These are phyloP conservation scores for Cirrhinus molitorella DNA, from an alignment of 2,797 vertebrate species.

Conservation along the genomic window DNA sequence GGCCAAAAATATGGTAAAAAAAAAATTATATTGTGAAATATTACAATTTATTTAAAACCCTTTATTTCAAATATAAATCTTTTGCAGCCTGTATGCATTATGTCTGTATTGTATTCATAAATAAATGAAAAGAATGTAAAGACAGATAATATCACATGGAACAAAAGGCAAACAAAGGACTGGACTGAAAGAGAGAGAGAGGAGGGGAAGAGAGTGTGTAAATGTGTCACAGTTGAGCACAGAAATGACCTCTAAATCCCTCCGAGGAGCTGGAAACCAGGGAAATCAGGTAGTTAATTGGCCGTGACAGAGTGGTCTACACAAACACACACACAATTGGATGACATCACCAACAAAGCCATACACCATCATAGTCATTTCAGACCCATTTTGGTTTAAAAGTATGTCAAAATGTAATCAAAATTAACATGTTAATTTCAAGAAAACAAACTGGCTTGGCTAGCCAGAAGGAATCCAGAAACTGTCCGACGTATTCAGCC, in stretches of 20 bases:
- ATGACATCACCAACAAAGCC: constrained; percentile 12
- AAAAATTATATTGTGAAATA: not conserved
- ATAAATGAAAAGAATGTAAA: not conserved
- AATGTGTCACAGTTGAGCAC: constrained; percentile 54
- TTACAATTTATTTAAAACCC: not conserved
- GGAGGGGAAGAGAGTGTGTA: constrained; percentile 17
- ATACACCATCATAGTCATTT: not conserved
- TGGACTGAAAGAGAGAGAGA: constrained; percentile 45
- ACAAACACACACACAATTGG: constrained; percentile 18
- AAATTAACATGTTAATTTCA: constrained; percentile 11
- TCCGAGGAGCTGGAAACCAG: constrained; percentile 49
- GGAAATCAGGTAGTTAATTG: constrained; percentile 76
- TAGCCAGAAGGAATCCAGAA: constrained; percentile 11
- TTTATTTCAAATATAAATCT: too few relatives aligned
- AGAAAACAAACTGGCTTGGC: not conserved
- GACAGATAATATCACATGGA: constrained; percentile 26
- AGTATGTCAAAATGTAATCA: not conserved
- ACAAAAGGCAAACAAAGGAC: constrained; percentile 60
- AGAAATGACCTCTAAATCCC: constrained; percentile 59
- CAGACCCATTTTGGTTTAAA: constrained; percentile 1
- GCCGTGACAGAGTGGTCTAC: constrained; percentile 62
- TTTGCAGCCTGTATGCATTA: not conserved
- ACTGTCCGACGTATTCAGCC: not conserved
- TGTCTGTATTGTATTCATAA: not conserved
- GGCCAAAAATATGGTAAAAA: not conserved